phyloP scores from a whole-genome alignment of 2,888 invertebrate genomes.

The Nomada lathburiana region DNA sequence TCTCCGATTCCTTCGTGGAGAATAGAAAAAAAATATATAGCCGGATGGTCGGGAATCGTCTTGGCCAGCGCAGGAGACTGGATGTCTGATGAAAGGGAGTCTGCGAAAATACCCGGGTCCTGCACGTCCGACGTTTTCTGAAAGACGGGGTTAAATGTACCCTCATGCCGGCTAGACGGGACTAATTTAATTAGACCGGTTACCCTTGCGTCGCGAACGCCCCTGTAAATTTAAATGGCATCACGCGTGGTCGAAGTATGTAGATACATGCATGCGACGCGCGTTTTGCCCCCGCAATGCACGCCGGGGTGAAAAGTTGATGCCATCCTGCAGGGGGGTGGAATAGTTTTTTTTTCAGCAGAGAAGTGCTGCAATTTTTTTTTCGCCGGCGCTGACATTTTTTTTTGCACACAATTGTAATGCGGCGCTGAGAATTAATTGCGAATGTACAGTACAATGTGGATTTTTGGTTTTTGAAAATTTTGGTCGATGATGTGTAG shows the following conservation, averaged over 20 bases:
- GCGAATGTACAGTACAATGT: background rate
- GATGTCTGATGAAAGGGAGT: slow-evolving; percentile 22
- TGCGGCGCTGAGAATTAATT: background rate
- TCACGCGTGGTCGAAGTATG: background rate
- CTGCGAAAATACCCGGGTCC: slow-evolving; percentile 29
- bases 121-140: slow-evolving; percentile 49
- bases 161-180: slow-evolving; percentile 51
- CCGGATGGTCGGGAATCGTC: slow-evolving; percentile 31
- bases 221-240: slow-evolving; percentile 66
- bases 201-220: slow-evolving; percentile 57
- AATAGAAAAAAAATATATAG: slow-evolving; percentile 37
- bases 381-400: background rate
- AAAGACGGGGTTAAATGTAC: slow-evolving; percentile 61
- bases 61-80: slow-evolving; percentile 26
- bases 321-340: background rate
- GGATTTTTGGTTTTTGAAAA: too few relatives aligned
- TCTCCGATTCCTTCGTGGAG: slow-evolving; percentile 20
- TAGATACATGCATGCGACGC: slow-evolving; percentile 10
- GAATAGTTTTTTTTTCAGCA: background rate
- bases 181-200: slow-evolving; percentile 73
- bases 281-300: background rate
- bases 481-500: too few relatives aligned
- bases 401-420: background rate
- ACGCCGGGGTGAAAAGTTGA: background rate
- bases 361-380: background rate